phyloP scores from a whole-genome alignment of 2,797 vertebrate species.

The Acanthurus leucopareius region DNA sequence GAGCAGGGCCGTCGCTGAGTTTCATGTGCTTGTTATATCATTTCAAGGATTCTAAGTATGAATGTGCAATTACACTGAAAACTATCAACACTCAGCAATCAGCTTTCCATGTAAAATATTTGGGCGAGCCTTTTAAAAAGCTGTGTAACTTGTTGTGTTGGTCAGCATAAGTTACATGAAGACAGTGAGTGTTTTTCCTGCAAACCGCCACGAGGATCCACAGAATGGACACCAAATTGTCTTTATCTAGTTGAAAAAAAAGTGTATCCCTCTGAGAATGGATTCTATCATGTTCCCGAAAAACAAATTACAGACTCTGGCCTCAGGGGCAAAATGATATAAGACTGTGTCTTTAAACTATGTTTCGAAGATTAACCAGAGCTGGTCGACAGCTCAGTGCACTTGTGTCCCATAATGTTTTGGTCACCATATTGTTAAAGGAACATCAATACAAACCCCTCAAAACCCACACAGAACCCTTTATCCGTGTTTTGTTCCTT shows the following conservation, averaged over 20 bases:
- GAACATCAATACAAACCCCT: not conserved
- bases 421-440: not conserved
- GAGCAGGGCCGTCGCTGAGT: not conserved
- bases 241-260: constrained; percentile 25
- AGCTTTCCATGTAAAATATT: constrained; percentile 13
- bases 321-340: constrained; percentile 34
- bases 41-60: not conserved
- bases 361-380: constrained; percentile 17
- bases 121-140: not conserved
- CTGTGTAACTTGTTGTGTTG: not conserved
- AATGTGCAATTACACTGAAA: constrained; percentile 7
- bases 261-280: constrained; percentile 11
- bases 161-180: not conserved
- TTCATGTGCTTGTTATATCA: constrained; percentile 6
- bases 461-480: not conserved
- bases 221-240: constrained; percentile 15
- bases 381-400: constrained; percentile 5
- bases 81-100: not conserved
- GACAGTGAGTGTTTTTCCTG: constrained; percentile 1
- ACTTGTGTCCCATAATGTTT: not conserved
- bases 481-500: not conserved
- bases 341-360: constrained; percentile 18
- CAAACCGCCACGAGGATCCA: not conserved
- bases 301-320: constrained; percentile 33
- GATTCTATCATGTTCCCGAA: constrained; percentile 8